phyloP scores from a whole-genome alignment of 2,113 vertebrate species.

The Ameiurus melas region DNA sequence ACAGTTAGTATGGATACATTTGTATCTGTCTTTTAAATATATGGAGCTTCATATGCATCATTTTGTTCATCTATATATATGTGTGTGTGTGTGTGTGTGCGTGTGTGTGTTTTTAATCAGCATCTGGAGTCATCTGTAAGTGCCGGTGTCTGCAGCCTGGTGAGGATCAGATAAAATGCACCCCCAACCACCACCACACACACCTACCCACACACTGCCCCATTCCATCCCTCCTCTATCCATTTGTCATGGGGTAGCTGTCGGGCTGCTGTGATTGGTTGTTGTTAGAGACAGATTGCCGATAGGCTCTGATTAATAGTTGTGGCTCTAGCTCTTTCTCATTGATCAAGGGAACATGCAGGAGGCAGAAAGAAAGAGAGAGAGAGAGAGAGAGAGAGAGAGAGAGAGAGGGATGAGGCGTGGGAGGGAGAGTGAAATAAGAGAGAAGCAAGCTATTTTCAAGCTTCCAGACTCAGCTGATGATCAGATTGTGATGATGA shows the following conservation, averaged over 20 bases:
- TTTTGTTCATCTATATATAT: conserved; percentile 33
- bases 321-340: conserved; percentile 76
- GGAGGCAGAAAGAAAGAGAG: conserved; percentile 42
- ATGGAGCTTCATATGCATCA: conserved; percentile 1
- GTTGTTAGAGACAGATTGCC: conserved; percentile 77
- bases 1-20: not conserved
- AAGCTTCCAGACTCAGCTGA: conserved; percentile 63
- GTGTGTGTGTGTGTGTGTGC: conserved; percentile 16
- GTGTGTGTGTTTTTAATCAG: conserved; percentile 52
- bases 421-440: conserved; percentile 53
- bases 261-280: conserved; percentile 76
- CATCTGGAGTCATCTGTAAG: conserved; percentile 60
- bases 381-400: conserved; percentile 30
- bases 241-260: conserved; percentile 80
- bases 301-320: conserved; percentile 80
- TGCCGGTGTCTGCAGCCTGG: conserved; percentile 68
- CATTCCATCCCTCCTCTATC: conserved; percentile 60
- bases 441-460: conserved; percentile 64
- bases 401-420: conserved; percentile 18
- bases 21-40: conserved; percentile 13
- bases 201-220: conserved; percentile 34
- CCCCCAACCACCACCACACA: conserved; percentile 56
- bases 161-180: conserved; percentile 70
- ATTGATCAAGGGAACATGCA: conserved; percentile 78
- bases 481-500: conserved; percentile 61